Conservation (phyloP, 2,888 invertebrate genomes). For the Opisthograptis luteolata region DNA sequence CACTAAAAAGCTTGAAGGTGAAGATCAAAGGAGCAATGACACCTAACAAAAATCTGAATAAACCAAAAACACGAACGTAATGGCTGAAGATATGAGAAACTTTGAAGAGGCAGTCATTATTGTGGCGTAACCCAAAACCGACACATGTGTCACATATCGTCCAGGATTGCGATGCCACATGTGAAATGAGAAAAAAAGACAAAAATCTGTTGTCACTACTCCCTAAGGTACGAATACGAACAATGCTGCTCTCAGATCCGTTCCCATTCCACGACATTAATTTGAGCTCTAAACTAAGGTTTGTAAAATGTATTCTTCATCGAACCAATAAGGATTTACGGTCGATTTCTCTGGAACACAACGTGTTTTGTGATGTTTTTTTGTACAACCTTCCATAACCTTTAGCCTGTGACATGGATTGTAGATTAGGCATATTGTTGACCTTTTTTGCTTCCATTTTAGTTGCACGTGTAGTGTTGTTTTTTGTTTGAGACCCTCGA, state of each 20-base stretch:
- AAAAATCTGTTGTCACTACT: constrained; percentile 83
- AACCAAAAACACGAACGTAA: constrained; percentile 65
- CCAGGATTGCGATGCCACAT: constrained; percentile 83
- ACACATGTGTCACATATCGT: constrained; percentile 83
- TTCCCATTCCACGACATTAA: constrained; percentile 41
- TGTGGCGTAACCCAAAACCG: constrained; percentile 79
- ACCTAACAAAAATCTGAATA: constrained; percentile 53
- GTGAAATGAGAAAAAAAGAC: constrained; percentile 78
- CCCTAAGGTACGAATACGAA: constrained; percentile 81
- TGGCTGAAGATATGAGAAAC: constrained; percentile 71
- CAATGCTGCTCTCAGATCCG: constrained; percentile 68
- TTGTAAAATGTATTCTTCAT: constrained; percentile 51
- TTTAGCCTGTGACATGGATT: constrained; percentile 83
- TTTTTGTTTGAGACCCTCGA: constrained; percentile 62
- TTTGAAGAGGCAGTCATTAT: constrained; percentile 79
- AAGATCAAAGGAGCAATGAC: constrained; percentile 77
- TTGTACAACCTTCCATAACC: constrained; percentile 82
- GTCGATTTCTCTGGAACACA: constrained; percentile 70
- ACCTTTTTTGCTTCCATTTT: constrained; percentile 78
- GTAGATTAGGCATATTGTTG: constrained; percentile 84
- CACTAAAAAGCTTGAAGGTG: constrained; percentile 60
- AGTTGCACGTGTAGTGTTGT: constrained; percentile 74
- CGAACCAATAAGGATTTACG: constrained; percentile 50
- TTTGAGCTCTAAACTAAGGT: constrained; percentile 51
- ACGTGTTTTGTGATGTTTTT: constrained; percentile 72